Evolutionary conservation across 1,140 invertebrate genomes (phyloP).

Genomic region (Neodiprion pinetum): DNA sequence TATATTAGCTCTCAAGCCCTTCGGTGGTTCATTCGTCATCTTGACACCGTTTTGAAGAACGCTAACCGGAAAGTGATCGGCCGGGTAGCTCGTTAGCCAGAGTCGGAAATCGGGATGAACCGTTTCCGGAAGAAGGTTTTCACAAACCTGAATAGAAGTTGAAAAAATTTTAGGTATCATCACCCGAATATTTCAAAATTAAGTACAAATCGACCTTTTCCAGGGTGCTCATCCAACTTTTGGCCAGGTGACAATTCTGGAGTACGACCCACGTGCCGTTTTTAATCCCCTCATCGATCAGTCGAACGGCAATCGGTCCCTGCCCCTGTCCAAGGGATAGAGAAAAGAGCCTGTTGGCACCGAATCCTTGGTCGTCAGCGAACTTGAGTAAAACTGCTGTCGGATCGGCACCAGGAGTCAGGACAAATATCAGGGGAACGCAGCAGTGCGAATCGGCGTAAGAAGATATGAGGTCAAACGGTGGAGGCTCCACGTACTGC

Average conservation of each 20-base stretch:
- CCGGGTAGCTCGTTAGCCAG: constrained; percentile 93
- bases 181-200: background rate
- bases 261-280: constrained; percentile 93
- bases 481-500: constrained; percentile 84
- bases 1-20: constrained; percentile 78
- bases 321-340: constrained; percentile 94
- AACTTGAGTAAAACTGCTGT: constrained; percentile 84
- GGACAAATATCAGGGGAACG: constrained; percentile 87
- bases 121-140: constrained; percentile 75
- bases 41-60: constrained; percentile 95
- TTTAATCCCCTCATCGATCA: constrained; percentile 86
- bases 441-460: constrained; percentile 85
- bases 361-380: constrained; percentile 91
- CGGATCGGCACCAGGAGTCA: constrained; percentile 92
- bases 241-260: constrained; percentile 95
- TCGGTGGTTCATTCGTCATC: constrained; percentile 95
- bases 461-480: constrained; percentile 86
- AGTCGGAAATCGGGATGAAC: constrained; percentile 89
- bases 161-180: constrained; percentile 14
- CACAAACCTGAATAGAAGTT: constrained; percentile 70
- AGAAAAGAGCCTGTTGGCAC: constrained; percentile 80
- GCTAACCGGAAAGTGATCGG: constrained; percentile 87
- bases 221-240: constrained; percentile 88
- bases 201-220: constrained; percentile 67
- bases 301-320: constrained; percentile 83